Evolutionary conservation across 2,888 invertebrate genomes (phyloP), one percentile per base, ranked within the genome.

Genomic region (Geophilus truncorum): DNA sequence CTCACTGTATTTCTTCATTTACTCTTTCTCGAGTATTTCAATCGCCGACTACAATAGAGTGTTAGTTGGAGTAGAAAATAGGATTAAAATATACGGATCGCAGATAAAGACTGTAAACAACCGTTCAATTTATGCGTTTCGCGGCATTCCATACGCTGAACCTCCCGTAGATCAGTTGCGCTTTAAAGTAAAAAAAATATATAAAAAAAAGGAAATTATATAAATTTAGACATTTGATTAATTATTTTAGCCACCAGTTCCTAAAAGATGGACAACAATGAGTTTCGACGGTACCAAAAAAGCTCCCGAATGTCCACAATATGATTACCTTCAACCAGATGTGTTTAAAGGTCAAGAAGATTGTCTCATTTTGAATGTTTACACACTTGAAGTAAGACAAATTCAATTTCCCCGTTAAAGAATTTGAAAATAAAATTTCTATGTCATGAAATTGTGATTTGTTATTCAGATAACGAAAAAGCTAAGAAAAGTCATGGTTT

Each of bases 71-170:
- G 3, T 45, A 4, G 45, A 45, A 45, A 45, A 18, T 18, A 45
- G 18, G 4, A 4, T 45, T 9, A 12, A 45, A 45, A 45, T 45
- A 3, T 4, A 12, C 5, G 45, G 45, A 45, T 12, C 15, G 5
- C n/a, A 12, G 12, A 78, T 34, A 28, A 32, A 21, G 7, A 81
- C 81, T 6, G 32, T 78, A 1, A 78, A 77, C 32, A 30, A 62
- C 7, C 77, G 62, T 15, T 6, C 28, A 7, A 78, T 81, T 62
- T 78, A 7, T 32, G 81, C 81, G 10, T 81, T 78, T 57, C 51
- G 21, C 1, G 81, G 81, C 57, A 78, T 81, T 51, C 81, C 81
- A 10, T 81, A 57, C 77, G 81, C 32, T 5, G 32, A 81, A 62
- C 30, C 81, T 1, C 81, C 81, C 18, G 5, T 51, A 18, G 81